Base-by-base conservation (phyloP, 1,140 invertebrate genomes). In the Mya arenaria region DNA sequence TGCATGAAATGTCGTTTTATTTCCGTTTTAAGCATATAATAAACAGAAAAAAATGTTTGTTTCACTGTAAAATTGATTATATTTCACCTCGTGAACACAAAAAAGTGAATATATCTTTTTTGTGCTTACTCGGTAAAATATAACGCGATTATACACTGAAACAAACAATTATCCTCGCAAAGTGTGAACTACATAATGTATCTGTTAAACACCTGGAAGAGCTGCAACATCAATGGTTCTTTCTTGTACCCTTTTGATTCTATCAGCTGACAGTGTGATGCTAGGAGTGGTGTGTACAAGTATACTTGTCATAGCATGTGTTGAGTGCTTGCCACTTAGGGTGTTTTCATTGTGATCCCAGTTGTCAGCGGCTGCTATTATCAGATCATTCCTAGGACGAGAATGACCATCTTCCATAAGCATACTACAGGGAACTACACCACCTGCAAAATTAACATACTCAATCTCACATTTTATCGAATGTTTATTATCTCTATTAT, bases 321-420 rank as follows among this genome's bases (percentile, higher is more conserved):
- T 56, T 25, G 69, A 56, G 4, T 2, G 17, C 32, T 73, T 73
- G 10, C 69, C 69, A 56, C 52, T 36, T 17, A 73, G 4, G 17
- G 44, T 73, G 48, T 56, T 55, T 56, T 56, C n/a, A 73, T 73
- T 73, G 32, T 56, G 69, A 34, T 73, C 52, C 69, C 48, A 73
- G 48, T 56, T 73, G 52, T 73, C 69, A 17, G 69, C 37, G 23
- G 37, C 66, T 23, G 39, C 36, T 0, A 69, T 28, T 15, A 65
- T 65, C 34, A 15, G 30, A n/a, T 65, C 62, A 65, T 32, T 32
- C 19, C 41, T 48, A 48, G 41, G 41, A 13, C 41, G 41, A 13
- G 19, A 48, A 48, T 48, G 41, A 13, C 19, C 41, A 48, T 10
- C 10, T 48, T 48, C 19, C 19, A 48, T 13, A 13, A 19, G 10